A percentile compares a stretch with the other conserved stretches of the same genome.
phyloP scores from a whole-genome alignment of 2,113 vertebrate species.

The Microtus montanus region DNA sequence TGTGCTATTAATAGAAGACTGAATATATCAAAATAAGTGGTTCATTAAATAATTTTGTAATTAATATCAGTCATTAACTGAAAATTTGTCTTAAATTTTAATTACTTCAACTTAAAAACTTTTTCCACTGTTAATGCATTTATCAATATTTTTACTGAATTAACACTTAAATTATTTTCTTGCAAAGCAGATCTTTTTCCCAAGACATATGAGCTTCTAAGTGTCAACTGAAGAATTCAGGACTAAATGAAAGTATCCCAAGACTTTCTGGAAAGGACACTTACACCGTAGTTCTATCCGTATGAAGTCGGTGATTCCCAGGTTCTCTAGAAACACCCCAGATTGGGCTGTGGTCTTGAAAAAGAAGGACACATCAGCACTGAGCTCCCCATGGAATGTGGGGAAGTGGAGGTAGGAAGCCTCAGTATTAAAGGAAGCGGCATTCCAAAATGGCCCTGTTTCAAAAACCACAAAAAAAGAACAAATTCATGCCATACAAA shows the following conservation, averaged over 20 bases:
- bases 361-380: slow-evolving; percentile 95
- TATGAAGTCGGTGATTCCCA: slow-evolving; percentile 98
- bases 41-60: slow-evolving; percentile 27
- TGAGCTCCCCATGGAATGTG: slow-evolving; percentile 96
- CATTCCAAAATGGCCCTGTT: slow-evolving; percentile 96
- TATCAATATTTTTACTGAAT: slow-evolving; percentile 18
- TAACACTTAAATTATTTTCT: slow-evolving; percentile 30
- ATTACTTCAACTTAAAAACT: not conserved
- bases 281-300: slow-evolving; percentile 95
- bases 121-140: slow-evolving; percentile 25
- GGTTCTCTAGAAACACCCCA: slow-evolving; percentile 96
- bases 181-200: not conserved
- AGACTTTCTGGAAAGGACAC: slow-evolving; percentile 76
- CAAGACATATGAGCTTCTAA: not conserved
- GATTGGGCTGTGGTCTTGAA: slow-evolving; percentile 96
- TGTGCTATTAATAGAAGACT: not conserved
- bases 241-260: not conserved
- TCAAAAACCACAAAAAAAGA: slow-evolving; percentile 21
- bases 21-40: slow-evolving; percentile 9
- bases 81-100: not conserved
- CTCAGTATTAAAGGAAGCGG: slow-evolving; percentile 95
- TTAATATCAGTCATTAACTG: not conserved
- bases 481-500: not conserved
- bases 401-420: slow-evolving; percentile 97
- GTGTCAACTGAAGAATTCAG: not conserved